A percentile compares a stretch with the other conserved stretches of the same genome.
Conservation (phyloP, 2,113 vertebrate genomes). For the Tor tambroides region DNA sequence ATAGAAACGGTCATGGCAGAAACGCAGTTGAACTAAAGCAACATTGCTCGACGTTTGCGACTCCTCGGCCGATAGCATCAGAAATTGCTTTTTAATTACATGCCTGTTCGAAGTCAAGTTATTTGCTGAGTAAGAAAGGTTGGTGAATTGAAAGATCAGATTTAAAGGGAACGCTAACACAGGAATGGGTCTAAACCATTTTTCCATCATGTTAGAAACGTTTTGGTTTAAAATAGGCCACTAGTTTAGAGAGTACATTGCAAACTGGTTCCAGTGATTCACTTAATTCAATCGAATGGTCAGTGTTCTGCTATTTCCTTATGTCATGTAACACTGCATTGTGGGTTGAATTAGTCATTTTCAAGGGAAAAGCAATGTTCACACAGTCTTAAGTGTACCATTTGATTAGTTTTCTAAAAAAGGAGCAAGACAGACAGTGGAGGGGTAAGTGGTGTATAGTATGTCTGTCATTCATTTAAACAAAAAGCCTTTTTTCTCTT, state of each 20-base stretch:
- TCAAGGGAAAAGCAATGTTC: not conserved
- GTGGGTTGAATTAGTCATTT: slow-evolving; percentile 26
- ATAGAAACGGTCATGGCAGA: not conserved
- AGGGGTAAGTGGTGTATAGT: not conserved
- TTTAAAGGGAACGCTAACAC: not conserved
- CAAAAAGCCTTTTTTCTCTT: not conserved
- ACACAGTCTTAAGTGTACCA: not conserved
- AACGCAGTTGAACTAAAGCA: not conserved
- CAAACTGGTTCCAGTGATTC: slow-evolving; percentile 9
- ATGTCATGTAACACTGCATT: slow-evolving; percentile 7
- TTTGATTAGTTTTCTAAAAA: not conserved
- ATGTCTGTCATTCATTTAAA: slow-evolving; percentile 5
- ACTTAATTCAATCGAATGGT: not conserved
- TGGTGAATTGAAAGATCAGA: not conserved
- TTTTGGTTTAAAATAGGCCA: not conserved
- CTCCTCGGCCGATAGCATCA: not conserved
- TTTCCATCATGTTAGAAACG: not conserved
- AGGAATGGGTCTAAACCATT: not conserved
- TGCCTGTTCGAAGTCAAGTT: not conserved
- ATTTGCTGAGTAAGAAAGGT: not conserved
- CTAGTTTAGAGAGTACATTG: slow-evolving; percentile 2
- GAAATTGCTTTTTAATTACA: slow-evolving; percentile 15
- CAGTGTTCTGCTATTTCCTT: not conserved
- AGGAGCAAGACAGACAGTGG: not conserved
- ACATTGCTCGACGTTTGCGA: not conserved